Conservation (phyloP, 1,140 invertebrate species). For the Heliothis virescens region DNA sequence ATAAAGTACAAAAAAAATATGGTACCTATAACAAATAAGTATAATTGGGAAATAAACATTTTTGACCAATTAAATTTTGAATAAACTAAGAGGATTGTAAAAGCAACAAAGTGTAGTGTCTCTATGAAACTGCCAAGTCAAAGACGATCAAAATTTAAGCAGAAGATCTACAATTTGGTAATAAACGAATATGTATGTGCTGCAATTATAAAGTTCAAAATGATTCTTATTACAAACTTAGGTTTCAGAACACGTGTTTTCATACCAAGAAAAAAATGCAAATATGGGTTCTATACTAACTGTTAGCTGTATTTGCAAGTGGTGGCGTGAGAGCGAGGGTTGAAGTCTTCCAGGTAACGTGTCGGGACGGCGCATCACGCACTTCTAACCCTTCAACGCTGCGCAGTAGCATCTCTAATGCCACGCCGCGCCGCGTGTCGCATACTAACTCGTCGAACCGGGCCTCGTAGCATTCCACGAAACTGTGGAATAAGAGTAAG, state of each 20-base stretch:
- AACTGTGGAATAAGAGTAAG: slow-evolving; percentile 84
- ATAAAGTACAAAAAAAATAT: not conserved
- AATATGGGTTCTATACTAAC: slow-evolving; percentile 55
- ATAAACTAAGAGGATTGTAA: too few relatives aligned
- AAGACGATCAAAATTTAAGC: too few relatives aligned
- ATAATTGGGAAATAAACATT: not conserved
- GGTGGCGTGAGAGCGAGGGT: slow-evolving; percentile 49
- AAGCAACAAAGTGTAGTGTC: too few relatives aligned
- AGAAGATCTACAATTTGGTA: too few relatives aligned
- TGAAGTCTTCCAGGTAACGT: slow-evolving; percentile 65
- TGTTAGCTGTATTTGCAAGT: slow-evolving; percentile 52
- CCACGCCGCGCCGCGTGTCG: slow-evolving; percentile 88
- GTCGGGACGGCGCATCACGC: slow-evolving; percentile 72
- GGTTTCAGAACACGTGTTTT: too few relatives aligned
- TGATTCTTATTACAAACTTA: too few relatives aligned
- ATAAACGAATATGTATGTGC: too few relatives aligned
- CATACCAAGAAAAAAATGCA: not conserved
- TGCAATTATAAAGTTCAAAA: too few relatives aligned
- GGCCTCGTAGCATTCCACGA: slow-evolving; percentile 92
- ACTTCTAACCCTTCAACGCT: slow-evolving; percentile 89
- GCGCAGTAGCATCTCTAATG: slow-evolving; percentile 93
- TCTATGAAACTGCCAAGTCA: too few relatives aligned
- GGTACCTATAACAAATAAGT: not conserved
- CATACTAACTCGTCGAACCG: slow-evolving; percentile 88
- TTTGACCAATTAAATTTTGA: not conserved